A percentile compares a stretch with the other conserved stretches of the same genome.
phyloP scores from a whole-genome alignment of 2,888 invertebrate species.

The Leptinotarsa tumamoca region DNA sequence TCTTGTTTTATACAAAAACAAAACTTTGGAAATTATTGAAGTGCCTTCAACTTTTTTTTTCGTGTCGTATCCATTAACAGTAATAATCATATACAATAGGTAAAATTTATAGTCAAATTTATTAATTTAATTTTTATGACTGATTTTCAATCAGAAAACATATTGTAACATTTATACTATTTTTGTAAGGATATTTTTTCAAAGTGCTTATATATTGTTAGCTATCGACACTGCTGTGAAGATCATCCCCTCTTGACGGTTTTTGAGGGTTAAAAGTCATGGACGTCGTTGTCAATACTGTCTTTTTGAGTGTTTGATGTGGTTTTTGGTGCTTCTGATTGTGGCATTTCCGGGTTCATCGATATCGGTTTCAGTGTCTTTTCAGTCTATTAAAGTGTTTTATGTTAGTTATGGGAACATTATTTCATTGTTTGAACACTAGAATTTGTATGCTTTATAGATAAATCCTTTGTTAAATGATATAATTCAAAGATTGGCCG shows the following conservation, averaged over 20 bases:
- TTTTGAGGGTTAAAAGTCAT: constrained; percentile 62
- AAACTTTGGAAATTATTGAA: too few species aligned
- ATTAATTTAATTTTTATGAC: not conserved
- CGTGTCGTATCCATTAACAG: too few species aligned
- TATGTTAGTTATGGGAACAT: not conserved
- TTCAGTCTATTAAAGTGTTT: not conserved
- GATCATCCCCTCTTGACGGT: constrained; percentile 61
- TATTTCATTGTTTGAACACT: too few species aligned
- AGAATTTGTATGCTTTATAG: too few species aligned
- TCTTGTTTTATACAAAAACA: too few species aligned
- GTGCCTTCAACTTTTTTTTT: too few species aligned
- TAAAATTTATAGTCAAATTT: too few species aligned
- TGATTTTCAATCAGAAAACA: not conserved
- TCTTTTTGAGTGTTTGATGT: constrained; percentile 37
- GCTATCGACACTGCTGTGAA: not conserved
- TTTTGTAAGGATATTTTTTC: too few species aligned
- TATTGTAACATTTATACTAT: not conserved
- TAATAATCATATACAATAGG: too few species aligned
- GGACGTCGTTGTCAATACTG: constrained; percentile 60
- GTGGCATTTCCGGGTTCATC: constrained; percentile 33
- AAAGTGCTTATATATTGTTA: too few species aligned
- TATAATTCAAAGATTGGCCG: too few species aligned
- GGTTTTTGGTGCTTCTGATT: constrained; percentile 34
- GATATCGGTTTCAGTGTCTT: constrained; percentile 17
- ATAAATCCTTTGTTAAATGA: too few species aligned